phyloP scores from a whole-genome alignment of 2,888 invertebrate species.

The Aphidius colemani region DNA sequence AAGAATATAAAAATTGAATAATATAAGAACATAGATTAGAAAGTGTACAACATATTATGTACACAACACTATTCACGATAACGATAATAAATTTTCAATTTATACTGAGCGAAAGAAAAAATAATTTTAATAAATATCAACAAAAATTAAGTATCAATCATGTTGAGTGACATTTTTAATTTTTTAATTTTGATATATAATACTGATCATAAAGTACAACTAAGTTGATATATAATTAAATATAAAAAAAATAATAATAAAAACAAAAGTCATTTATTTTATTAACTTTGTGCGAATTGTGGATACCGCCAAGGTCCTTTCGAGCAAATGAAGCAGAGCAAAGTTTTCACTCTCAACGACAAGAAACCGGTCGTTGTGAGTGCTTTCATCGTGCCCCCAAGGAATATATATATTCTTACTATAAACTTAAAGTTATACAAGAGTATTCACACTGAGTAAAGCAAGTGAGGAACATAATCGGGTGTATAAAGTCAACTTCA shows the following conservation, averaged over 20 bases:
- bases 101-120: too few species aligned
- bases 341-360: slow-evolving; percentile 31
- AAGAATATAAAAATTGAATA: slow-evolving; percentile 11
- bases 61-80: too few species aligned
- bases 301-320: slow-evolving; percentile 8
- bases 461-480: too few species aligned
- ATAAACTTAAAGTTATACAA: not conserved
- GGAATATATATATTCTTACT: slow-evolving; percentile 2
- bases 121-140: not conserved
- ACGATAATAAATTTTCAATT: too few species aligned
- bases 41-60: not conserved
- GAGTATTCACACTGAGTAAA: too few species aligned
- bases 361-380: slow-evolving; percentile 31
- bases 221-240: too few species aligned
- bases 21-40: not conserved
- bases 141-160: too few species aligned
- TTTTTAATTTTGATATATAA: too few species aligned
- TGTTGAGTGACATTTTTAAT: too few species aligned
- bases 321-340: slow-evolving; percentile 1
- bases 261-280: slow-evolving; percentile 1
- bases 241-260: not conserved
- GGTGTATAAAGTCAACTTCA: not conserved
- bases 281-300: slow-evolving; percentile 1
- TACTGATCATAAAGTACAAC: too few species aligned
- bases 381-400: slow-evolving; percentile 28